A percentile compares a stretch with the other conserved stretches of the same genome.
Conservation (phyloP, 2,888 invertebrate species). For the Subacronicta megacephala region DNA sequence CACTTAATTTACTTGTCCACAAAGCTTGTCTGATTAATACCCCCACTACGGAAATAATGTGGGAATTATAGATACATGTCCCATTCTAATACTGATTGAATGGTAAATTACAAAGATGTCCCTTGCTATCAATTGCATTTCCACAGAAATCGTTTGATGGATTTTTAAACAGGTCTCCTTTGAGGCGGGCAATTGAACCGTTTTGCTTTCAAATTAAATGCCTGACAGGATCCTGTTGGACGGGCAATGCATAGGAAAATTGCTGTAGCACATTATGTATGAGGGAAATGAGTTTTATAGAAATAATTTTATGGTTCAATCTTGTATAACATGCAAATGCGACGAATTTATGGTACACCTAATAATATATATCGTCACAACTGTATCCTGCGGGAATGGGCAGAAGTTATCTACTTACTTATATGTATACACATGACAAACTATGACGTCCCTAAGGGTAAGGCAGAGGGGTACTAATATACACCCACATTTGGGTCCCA, state of each 20-base stretch:
- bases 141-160: conserved; percentile 47
- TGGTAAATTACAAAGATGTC: conserved; percentile 50
- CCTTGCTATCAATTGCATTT: conserved; percentile 42
- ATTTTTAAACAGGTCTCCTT: conserved; percentile 50
- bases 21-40: conserved; percentile 28
- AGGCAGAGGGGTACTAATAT: too few relatives aligned
- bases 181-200: conserved; percentile 26
- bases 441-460: too few relatives aligned
- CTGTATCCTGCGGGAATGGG: too few relatives aligned
- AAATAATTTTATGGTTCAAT: background rate
- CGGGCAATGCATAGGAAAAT: conserved; percentile 34
- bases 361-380: too few relatives aligned
- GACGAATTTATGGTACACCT: too few relatives aligned
- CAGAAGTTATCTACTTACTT: too few relatives aligned
- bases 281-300: conserved; percentile 12
- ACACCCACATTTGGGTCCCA: too few relatives aligned
- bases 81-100: conserved; percentile 43
- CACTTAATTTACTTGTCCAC: background rate
- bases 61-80: conserved; percentile 45
- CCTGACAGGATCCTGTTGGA: conserved; percentile 30
- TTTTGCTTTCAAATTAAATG: conserved; percentile 38
- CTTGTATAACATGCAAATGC: too few relatives aligned
- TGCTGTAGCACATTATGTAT: conserved; percentile 5
- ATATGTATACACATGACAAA: too few relatives aligned
- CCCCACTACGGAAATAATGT: conserved; percentile 16